Evolutionary conservation across 2,797 vertebrate genomes (phyloP).

Genomic region (Zenarchopterus dispar): DNA sequence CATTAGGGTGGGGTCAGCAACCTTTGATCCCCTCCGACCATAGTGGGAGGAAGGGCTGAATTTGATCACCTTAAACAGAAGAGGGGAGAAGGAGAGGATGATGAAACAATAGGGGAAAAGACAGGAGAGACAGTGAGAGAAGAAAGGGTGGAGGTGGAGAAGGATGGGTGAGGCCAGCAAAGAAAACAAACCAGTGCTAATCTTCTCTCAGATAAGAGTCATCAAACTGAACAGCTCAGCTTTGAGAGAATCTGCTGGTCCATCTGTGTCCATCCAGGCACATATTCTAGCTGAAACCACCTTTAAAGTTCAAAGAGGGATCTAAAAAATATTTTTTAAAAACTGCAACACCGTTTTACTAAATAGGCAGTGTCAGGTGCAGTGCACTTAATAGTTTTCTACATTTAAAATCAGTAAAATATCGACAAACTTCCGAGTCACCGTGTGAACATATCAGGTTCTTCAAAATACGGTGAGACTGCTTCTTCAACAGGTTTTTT

Average conservation of each 20-base stretch:
- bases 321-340: constrained; percentile 14
- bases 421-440: no score
- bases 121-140: constrained; percentile 37
- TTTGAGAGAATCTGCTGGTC: constrained; percentile 56
- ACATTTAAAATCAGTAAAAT: no score
- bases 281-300: constrained; percentile 22
- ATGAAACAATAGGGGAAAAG: constrained; percentile 62
- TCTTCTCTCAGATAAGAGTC: constrained; percentile 72
- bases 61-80: constrained; percentile 82
- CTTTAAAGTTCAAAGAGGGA: constrained; percentile 2
- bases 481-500: no score
- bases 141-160: constrained; percentile 28
- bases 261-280: constrained; percentile 69
- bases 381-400: no score
- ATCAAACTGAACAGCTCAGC: constrained; percentile 64
- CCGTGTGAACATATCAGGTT: no score
- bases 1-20: constrained; percentile 76
- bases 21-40: constrained; percentile 78
- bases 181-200: constrained; percentile 72
- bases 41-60: constrained; percentile 74
- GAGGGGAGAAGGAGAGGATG: constrained; percentile 57
- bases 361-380: no score
- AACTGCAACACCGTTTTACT: no score
- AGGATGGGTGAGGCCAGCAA: constrained; percentile 49
- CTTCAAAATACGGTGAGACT: no score